Percentiles rank a stretch among this genome's conserved stretches.
Evolutionary conservation across 2,888 invertebrate genomes (phyloP).

Genomic region (Diarsia dahlii): DNA sequence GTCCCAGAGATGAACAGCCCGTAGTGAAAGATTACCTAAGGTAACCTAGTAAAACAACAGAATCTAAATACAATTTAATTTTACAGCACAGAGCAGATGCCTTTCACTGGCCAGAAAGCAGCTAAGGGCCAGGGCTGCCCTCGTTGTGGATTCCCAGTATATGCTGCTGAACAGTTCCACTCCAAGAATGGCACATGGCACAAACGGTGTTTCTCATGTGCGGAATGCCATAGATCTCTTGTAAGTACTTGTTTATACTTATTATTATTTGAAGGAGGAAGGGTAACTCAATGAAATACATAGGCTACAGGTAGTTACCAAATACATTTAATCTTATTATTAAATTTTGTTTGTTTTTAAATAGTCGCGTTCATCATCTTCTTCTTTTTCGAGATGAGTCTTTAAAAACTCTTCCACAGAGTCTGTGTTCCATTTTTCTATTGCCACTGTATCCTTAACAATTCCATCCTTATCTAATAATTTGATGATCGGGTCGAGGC

Average conservation of each 20-base stretch:
- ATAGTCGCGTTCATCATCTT: constrained; percentile 90
- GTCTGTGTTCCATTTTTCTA: constrained; percentile 99
- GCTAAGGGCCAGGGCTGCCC: constrained; percentile 95
- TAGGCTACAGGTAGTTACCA: constrained; percentile 6
- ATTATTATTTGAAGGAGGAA: constrained; percentile 6
- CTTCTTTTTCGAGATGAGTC: constrained; percentile 94
- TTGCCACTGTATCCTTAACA: constrained; percentile 97
- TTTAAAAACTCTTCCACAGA: constrained; percentile 98
- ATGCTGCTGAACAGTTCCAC: constrained; percentile 99
- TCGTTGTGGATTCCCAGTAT: constrained; percentile 97
- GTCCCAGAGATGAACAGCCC: not conserved
- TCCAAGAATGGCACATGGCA: constrained; percentile 98
- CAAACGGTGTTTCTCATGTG: constrained; percentile 98
- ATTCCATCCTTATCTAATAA: constrained; percentile 96
- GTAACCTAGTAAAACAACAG: not conserved
- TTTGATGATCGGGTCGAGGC: constrained; percentile 98
- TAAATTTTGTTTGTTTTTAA: constrained; percentile 91
- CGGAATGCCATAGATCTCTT: constrained; percentile 95
- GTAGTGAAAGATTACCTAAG: not conserved
- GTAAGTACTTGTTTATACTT: constrained; percentile 78
- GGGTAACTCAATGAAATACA: constrained; percentile 24
- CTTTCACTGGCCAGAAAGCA: constrained; percentile 94
- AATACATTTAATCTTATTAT: constrained; percentile 51
- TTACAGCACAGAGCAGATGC: constrained; percentile 93
- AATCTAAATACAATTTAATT: not conserved